Conservation (phyloP, 2,797 vertebrate genomes). For the Enteromius trimaculatus region DNA sequence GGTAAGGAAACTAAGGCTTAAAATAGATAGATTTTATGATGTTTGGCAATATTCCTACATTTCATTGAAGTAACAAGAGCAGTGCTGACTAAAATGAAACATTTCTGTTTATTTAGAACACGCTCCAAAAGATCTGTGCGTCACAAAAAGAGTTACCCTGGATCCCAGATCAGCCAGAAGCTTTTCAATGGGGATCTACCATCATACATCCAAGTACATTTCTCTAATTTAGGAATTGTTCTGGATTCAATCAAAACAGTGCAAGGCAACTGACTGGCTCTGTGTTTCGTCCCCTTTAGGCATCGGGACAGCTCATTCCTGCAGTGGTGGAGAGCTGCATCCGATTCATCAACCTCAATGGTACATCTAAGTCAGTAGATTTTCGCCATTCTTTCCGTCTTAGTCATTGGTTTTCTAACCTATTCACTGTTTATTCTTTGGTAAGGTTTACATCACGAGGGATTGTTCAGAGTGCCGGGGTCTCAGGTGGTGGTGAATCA, state of each 20-base stretch:
- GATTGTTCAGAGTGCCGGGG: constrained; percentile 89
- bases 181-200: constrained; percentile 85
- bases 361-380: constrained; percentile 68
- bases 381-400: constrained; percentile 19
- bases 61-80: neutral
- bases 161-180: constrained; percentile 74
- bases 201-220: constrained; percentile 83
- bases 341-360: constrained; percentile 87
- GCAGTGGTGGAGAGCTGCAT: constrained; percentile 88
- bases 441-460: constrained; percentile 89
- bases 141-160: constrained; percentile 70
- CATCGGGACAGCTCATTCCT: constrained; percentile 84
- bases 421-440: neutral
- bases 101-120: constrained; percentile 42
- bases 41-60: neutral
- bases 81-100: constrained; percentile 37
- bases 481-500: constrained; percentile 82
- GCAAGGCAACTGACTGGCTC: neutral
- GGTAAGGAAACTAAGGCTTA: constrained; percentile 52
- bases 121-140: constrained; percentile 71
- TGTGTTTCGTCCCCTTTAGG: constrained; percentile 68
- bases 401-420: constrained; percentile 25
- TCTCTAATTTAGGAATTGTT: constrained; percentile 23
- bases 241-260: neutral
- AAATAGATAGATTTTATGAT: neutral